phyloP scores from a whole-genome alignment of 1,140 invertebrate species.

The Hyposmocoma kahamanoa region DNA sequence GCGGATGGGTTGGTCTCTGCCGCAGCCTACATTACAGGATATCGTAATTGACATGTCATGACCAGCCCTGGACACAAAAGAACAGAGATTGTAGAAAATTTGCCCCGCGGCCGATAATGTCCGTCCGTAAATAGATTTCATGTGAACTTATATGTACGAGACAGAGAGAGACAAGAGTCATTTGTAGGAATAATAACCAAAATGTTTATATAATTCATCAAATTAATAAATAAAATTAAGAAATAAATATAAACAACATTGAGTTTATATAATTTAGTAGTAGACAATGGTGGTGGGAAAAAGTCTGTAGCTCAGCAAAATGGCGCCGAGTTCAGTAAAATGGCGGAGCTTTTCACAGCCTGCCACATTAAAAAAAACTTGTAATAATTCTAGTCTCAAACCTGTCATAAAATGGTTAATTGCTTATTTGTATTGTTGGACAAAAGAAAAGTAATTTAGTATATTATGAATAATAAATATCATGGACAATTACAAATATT shows the following conservation, averaged over 20 bases:
- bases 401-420: too few relatives aligned
- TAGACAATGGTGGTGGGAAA: neutral
- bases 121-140: constrained; percentile 35
- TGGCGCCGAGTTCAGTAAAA: too few relatives aligned
- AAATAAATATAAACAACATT: neutral
- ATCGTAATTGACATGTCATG: constrained; percentile 67
- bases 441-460: too few relatives aligned
- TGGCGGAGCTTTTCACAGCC: too few relatives aligned
- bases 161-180: too few relatives aligned
- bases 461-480: too few relatives aligned
- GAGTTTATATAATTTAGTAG: neutral
- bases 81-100: constrained; percentile 66
- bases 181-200: too few relatives aligned
- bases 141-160: too few relatives aligned
- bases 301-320: neutral
- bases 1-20: neutral
- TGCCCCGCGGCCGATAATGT: constrained; percentile 47
- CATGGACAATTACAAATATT: too few relatives aligned
- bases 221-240: neutral
- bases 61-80: constrained; percentile 57
- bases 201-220: neutral
- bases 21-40: constrained; percentile 25
- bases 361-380: too few relatives aligned
- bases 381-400: too few relatives aligned
- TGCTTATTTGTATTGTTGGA: too few relatives aligned